phyloP scores from a whole-genome alignment of 2,113 vertebrate species.

The Mohoua ochrocephala region DNA sequence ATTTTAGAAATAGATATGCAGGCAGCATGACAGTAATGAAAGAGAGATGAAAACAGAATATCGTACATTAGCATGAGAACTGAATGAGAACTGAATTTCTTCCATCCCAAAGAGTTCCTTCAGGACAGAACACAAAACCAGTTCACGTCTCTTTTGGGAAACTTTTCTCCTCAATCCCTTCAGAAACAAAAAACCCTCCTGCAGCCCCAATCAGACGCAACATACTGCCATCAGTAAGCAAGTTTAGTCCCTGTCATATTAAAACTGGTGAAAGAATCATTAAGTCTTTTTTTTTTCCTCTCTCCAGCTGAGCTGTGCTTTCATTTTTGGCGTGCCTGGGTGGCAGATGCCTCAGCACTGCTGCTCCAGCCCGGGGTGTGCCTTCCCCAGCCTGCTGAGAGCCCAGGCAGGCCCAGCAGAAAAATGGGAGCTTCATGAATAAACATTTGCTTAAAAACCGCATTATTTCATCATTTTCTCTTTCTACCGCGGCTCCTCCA shows the following conservation, averaged over 20 bases:
- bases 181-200: background rate
- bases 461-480: conserved; percentile 30
- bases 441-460: conserved; percentile 64
- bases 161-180: background rate
- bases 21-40: background rate
- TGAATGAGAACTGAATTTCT: background rate
- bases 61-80: too few relatives aligned
- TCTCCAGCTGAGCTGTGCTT: background rate
- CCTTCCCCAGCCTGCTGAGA: conserved; percentile 18
- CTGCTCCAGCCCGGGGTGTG: background rate
- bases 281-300: background rate
- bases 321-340: background rate
- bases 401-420: background rate
- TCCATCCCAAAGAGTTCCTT: background rate
- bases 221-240: background rate
- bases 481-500: background rate
- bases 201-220: background rate
- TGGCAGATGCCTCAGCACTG: background rate
- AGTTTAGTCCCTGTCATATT: background rate
- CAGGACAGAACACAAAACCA: background rate
- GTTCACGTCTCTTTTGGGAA: background rate
- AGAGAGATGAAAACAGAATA: background rate
- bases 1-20: background rate
- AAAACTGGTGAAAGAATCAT: background rate
- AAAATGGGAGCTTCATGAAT: conserved; percentile 52